Base-by-base conservation (phyloP, 1,140 invertebrate species). In the Aphelenchoides avenae region DNA sequence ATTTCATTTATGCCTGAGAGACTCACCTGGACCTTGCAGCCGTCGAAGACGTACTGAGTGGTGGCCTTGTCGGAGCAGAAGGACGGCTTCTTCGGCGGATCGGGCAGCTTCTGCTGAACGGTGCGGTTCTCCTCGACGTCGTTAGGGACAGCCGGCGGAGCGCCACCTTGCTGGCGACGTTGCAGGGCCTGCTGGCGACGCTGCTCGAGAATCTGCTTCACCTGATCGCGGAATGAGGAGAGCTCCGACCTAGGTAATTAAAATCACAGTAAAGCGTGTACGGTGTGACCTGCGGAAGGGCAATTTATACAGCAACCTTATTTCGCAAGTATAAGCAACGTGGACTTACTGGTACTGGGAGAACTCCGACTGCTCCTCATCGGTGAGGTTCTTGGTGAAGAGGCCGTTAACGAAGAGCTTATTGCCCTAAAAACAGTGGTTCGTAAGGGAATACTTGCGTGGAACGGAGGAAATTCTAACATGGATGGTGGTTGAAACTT, bases 1-100 rank as follows among this genome's bases (percentile, higher is more conserved):
- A 36, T 13, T 13, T 36, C 11, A 44, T 44, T 44, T 18, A 9
- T 44, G n/a, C 42, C 29, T 44, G n/a, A 15, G 11, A 44, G 11
- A 52, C 15, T 22, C 60, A 55, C 43, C 53, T 70, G 70, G 36
- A 70, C 57, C 20, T 34, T 61, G 33, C 58, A 65, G 26, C 63
- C 63, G 44, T 65, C 61, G 42, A 73, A 73, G 46, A 75, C 57
- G 60, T 73, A 73, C 53, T 73, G 70, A 24, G 70, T 73, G 3
- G 73, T 76, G n/a, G 70, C 65, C 30, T 70, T 75, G 36, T 73
- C 60, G 11, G 59, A 61, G 31, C 57, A 60, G 59, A 60, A 60
- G 24, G 43, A 53, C 29, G 57, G 57, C 46, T 60, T 60, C 30
- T 60, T 60, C 7, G 57, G 57, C 20, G 60, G 57, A n/a, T 60